These are phyloP conservation scores for Suillia variegata DNA, from an alignment of 2,888 invertebrate genomes.

Conservation along the genomic window DNA sequence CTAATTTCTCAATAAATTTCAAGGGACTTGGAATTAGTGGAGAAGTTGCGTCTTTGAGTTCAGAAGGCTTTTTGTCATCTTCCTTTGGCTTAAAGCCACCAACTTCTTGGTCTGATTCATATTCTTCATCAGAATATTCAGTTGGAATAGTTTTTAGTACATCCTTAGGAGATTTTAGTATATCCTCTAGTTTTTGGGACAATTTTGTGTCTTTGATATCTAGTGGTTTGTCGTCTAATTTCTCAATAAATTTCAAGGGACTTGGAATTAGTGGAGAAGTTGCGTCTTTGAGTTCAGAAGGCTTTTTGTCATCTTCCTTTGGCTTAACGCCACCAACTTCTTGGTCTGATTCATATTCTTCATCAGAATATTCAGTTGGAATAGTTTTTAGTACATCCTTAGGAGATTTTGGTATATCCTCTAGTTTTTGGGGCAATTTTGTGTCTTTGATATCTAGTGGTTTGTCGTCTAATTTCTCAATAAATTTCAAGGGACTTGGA, in stretches of 20 bases:
- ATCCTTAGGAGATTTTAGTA: conserved; percentile 4
- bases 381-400: background rate
- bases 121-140: background rate
- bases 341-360: conserved; percentile 3
- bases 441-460: background rate
- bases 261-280: background rate
- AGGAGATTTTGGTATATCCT: conserved; percentile 6
- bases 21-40: no score
- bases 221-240: background rate
- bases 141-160: background rate
- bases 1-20: no score
- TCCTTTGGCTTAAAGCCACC: background rate
- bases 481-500: background rate
- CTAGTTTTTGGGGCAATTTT: no score
- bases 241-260: background rate
- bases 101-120: conserved; percentile 1
- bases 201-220: background rate
- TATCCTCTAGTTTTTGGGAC: no score
- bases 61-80: no score
- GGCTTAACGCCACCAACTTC: background rate
- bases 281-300: no score
- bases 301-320: no score
- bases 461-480: background rate
- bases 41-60: no score
- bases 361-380: background rate